A percentile compares a stretch with the other conserved stretches of the same genome.
These are phyloP conservation scores for Apocrypta bakeri DNA, from an alignment of 1,140 invertebrate species.

Conservation along the genomic window DNA sequence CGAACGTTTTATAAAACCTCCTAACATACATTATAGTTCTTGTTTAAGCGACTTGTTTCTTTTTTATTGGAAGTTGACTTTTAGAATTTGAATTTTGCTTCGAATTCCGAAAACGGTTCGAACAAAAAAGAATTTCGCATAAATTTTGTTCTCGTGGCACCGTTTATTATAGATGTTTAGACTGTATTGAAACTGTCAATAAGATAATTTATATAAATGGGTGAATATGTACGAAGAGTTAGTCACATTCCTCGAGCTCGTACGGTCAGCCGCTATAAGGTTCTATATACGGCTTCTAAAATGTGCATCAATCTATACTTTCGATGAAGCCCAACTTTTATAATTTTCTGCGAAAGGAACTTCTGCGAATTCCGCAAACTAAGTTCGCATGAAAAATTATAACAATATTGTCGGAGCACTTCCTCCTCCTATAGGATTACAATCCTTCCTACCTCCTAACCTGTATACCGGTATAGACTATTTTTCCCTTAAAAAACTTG, in stretches of 20 bases:
- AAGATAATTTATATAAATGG: not conserved
- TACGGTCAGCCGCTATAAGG: not conserved
- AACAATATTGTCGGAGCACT: not conserved
- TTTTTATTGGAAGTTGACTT: too few species aligned
- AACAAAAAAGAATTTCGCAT: too few species aligned
- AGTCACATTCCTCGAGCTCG: not conserved
- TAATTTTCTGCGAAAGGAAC: conserved; percentile 40
- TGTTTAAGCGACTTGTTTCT: too few species aligned
- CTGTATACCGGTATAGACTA: too few species aligned
- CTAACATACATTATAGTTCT: too few species aligned
- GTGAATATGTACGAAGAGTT: conserved; percentile 24
- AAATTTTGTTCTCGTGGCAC: too few species aligned
- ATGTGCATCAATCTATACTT: not conserved
- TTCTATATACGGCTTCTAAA: conserved; percentile 33
- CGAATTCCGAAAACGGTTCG: too few species aligned
- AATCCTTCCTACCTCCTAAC: too few species aligned
- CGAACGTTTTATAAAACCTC: not conserved
- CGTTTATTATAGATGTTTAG: too few species aligned
- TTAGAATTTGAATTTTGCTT: too few species aligned
- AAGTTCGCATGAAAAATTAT: conserved; percentile 12
- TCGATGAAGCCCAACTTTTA: not conserved
- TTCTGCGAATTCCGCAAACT: conserved; percentile 2
- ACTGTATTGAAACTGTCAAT: too few species aligned
- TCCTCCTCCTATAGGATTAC: not conserved
- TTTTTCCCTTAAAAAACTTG: too few species aligned